Base-by-base conservation (phyloP, 2,113 vertebrate genomes). In the Sceloporus tristichus region DNA sequence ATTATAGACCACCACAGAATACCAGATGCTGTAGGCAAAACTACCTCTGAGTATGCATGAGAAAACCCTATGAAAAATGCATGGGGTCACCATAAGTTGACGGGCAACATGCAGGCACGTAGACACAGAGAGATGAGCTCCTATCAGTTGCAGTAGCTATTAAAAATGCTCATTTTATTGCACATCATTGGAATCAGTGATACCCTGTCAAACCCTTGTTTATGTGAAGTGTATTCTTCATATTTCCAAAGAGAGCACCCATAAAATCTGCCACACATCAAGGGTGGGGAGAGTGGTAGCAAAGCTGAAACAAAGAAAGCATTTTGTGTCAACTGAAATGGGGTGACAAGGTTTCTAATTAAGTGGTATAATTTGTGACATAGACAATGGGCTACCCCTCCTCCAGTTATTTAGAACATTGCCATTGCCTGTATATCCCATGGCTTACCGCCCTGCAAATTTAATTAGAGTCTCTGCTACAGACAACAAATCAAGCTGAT, bases 381-480 rank as follows among this genome's bases (percentile, higher is more conserved):
- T 34, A 27, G 79, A 34, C 78, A 48, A 40, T 70, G 13, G 38
- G 9, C 25, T 40, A 9, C 13, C 21, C 71, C 11, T 40, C 48
- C 23, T 38, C 8, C 65, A 71, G 34, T 86, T 86, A 79, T 68
- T 79, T 48, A 70, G 66, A 87, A 27, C 77, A 54, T 73, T 79
- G 40, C 65, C 10, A n/a, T 25, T 66, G 77, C 48, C 85, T 89
- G 82, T 91, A 87, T 91, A 91, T 94, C 68, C 53, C 92, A 94
- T 92, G 90, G 88, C 88, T 71, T 92, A 88, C 91, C 75, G 93
- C 84, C 90, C 91, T 91, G 85, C 93, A 2, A 0, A 93, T 95
- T 93, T 95, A 94, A 95, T 95, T 94, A 93, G 91, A 75, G 91
- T 91, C 90, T 94, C 62, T 78, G 62, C 77, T 88, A 74, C 87